These are phyloP conservation scores for Diogma glabrata DNA, from an alignment of 2,888 invertebrate genomes.

Conservation along the genomic window DNA sequence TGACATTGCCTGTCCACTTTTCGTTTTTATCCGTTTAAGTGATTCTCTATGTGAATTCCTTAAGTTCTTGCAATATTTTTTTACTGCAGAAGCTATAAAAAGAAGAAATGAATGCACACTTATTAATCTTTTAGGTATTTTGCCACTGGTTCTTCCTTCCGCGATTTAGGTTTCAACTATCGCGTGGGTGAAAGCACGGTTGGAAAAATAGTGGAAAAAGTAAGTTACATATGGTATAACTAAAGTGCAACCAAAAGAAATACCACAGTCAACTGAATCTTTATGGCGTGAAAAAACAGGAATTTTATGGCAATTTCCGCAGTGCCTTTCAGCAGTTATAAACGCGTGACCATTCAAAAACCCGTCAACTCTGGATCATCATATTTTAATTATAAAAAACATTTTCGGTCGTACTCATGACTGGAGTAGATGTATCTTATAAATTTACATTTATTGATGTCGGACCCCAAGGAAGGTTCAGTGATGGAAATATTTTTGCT, in stretches of 20 bases:
- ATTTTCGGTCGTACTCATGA: neutral
- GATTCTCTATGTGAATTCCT: neutral
- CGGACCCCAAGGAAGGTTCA: neutral
- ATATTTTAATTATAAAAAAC: neutral
- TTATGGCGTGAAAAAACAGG: conserved; percentile 3
- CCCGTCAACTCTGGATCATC: neutral
- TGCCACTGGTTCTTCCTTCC: neutral
- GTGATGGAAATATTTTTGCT: neutral
- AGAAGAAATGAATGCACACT: too few relatives aligned
- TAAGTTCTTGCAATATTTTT: neutral
- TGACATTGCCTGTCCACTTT: neutral
- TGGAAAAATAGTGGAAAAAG: neutral
- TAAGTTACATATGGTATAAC: too few relatives aligned
- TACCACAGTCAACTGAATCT: neutral
- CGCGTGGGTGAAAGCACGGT: neutral
- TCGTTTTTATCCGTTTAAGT: neutral
- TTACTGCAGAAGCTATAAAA: neutral
- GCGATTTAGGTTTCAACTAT: neutral
- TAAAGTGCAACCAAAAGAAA: conserved; percentile 5
- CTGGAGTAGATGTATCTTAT: neutral
- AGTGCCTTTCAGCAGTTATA: neutral
- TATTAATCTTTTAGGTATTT: too few relatives aligned
- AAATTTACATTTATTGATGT: conserved; percentile 2
- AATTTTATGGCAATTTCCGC: conserved; percentile 1
- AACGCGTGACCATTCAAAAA: neutral